Percentiles rank a stretch among this genome's conserved stretches.
phyloP scores from a whole-genome alignment of 2,113 vertebrate genomes.

The Oncorhynchus mykiss region DNA sequence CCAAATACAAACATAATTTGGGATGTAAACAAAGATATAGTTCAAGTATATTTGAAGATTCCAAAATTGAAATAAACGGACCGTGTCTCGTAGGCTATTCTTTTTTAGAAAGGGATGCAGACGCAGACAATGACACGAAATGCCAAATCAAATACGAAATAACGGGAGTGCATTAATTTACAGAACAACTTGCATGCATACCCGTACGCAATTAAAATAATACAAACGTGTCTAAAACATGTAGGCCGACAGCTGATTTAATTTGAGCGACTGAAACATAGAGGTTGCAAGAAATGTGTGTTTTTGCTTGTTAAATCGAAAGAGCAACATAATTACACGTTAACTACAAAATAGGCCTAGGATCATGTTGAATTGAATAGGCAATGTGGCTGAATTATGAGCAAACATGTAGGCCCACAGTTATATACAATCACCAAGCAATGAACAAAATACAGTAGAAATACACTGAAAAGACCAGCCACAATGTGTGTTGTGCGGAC shows the following conservation, averaged over 20 bases:
- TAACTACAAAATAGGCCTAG: not conserved
- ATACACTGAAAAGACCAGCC: not conserved
- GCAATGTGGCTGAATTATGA: not conserved
- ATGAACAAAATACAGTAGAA: too few relatives aligned
- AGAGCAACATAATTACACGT: not conserved
- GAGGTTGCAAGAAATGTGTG: not conserved
- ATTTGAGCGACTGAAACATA: not conserved
- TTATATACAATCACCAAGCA: too few relatives aligned
- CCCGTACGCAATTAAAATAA: not conserved
- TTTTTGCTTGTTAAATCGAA: not conserved
- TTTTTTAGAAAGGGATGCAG: not conserved
- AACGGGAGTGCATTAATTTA: not conserved
- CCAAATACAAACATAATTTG: not conserved
- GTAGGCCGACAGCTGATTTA: not conserved
- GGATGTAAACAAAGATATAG: not conserved
- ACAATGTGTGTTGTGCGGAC: slow-evolving; percentile 14
- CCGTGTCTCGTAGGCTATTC: not conserved
- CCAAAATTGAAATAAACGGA: not conserved
- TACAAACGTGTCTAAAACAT: not conserved
- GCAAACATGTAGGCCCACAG: not conserved
- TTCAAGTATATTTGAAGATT: not conserved
- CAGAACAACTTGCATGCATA: not conserved
- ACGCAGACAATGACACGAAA: slow-evolving; percentile 15
- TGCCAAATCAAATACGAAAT: slow-evolving; percentile 11
- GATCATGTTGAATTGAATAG: not conserved